These are phyloP conservation scores for Mormyrus iriodes DNA, from an alignment of 2,113 vertebrate species.

Conservation along the genomic window DNA sequence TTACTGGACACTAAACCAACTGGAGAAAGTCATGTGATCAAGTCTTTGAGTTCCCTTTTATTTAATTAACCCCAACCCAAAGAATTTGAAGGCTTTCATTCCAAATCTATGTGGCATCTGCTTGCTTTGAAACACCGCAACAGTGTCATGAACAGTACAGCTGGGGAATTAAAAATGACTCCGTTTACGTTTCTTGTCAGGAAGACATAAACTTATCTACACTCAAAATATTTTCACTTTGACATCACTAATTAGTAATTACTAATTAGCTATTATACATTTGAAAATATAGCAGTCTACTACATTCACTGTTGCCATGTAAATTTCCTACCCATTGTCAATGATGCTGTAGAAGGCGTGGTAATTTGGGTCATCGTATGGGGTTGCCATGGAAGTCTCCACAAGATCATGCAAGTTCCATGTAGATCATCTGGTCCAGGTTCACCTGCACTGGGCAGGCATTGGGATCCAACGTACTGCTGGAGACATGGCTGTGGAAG, in stretches of 20 bases:
- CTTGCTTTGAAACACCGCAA: conserved; percentile 27
- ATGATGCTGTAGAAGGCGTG: conserved; percentile 52
- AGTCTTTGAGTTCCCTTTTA: neutral
- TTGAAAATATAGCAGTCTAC: neutral
- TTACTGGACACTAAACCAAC: neutral
- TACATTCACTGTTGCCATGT: neutral
- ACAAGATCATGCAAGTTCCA: conserved; percentile 58
- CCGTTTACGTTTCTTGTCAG: neutral
- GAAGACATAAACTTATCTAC: neutral
- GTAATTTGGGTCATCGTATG: conserved; percentile 52
- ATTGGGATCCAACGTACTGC: no score
- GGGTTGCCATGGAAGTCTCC: conserved; percentile 57
- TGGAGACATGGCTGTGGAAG: no score
- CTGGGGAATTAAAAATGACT: conserved; percentile 30
- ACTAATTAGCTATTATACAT: neutral
- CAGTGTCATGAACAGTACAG: conserved; percentile 48
- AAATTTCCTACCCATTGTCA: conserved; percentile 50
- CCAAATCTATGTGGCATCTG: conserved; percentile 44
- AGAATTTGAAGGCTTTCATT: conserved; percentile 62
- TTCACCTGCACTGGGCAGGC: conserved; percentile 48
- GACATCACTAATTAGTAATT: no score
- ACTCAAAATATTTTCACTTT: neutral
- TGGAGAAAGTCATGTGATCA: neutral
- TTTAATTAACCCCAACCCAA: conserved; percentile 50
- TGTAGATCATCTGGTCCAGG: conserved; percentile 44